These are phyloP conservation scores for Benitochromis conjunctus DNA, from an alignment of 2,113 vertebrate species.

Conservation along the genomic window DNA sequence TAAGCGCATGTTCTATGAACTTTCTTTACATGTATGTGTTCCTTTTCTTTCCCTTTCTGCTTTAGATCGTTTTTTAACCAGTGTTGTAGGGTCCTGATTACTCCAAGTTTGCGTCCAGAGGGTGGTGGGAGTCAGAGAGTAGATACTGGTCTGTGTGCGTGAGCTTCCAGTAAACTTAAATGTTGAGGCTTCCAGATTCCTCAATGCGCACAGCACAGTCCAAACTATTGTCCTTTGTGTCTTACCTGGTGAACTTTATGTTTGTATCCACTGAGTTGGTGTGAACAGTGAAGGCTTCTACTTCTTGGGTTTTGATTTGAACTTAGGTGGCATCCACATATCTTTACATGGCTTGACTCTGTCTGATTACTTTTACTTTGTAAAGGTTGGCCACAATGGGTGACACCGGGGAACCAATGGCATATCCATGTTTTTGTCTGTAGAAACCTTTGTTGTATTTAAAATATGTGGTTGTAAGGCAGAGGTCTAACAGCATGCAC, in stretches of 20 bases:
- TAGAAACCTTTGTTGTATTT: neutral
- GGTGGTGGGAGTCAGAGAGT: neutral
- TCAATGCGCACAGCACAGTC: neutral
- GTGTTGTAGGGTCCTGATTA: rapidly evolving
- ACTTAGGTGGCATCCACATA: neutral
- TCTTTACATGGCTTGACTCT: neutral
- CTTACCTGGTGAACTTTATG: neutral
- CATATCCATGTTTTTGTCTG: neutral
- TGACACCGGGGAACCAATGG: no score
- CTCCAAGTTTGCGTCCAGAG: neutral
- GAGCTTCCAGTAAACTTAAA: neutral
- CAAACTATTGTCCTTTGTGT: neutral
- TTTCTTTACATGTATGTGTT: neutral
- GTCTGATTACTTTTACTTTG: neutral
- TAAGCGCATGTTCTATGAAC: no score
- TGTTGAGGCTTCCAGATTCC: neutral
- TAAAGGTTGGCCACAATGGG: no score
- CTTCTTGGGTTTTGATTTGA: neutral
- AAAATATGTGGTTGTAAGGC: neutral
- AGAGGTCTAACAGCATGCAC: neutral
- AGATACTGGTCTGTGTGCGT: neutral
- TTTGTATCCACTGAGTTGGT: neutral
- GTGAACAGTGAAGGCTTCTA: neutral
- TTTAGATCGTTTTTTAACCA: neutral
- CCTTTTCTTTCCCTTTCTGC: neutral